phyloP scores from a whole-genome alignment of 2,888 invertebrate genomes.

The Sesia apiformis region DNA sequence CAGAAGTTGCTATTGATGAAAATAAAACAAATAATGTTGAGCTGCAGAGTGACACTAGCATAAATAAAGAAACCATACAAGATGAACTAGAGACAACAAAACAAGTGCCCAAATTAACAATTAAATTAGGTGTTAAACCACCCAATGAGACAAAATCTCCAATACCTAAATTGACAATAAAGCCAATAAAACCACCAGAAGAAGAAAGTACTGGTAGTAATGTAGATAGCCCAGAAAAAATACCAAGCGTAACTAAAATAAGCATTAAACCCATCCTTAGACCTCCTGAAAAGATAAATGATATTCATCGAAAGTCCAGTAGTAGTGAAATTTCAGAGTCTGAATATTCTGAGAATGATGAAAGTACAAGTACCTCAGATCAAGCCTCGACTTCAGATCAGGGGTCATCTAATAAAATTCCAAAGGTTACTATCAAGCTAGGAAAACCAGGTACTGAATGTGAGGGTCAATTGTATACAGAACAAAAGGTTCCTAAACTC shows the following conservation, averaged over 20 bases:
- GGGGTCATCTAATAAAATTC: slow-evolving; percentile 45
- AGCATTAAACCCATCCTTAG: slow-evolving; percentile 67
- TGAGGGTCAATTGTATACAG: slow-evolving; percentile 61
- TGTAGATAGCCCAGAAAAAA: slow-evolving; percentile 33
- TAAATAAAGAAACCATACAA: slow-evolving; percentile 7
- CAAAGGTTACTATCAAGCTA: slow-evolving; percentile 65
- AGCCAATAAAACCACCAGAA: slow-evolving; percentile 37
- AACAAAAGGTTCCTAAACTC: slow-evolving; percentile 58
- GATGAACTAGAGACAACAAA: slow-evolving; percentile 34
- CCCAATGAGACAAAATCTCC: slow-evolving; percentile 50
- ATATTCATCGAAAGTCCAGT: slow-evolving; percentile 61
- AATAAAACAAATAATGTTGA: background rate
- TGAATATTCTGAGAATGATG: slow-evolving; percentile 72
- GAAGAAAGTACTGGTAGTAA: slow-evolving; percentile 17
- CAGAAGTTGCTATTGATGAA: background rate
- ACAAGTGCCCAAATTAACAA: slow-evolving; percentile 68
- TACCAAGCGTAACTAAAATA: slow-evolving; percentile 56
- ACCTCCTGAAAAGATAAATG: slow-evolving; percentile 61
- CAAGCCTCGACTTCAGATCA: slow-evolving; percentile 60
- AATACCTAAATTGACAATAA: slow-evolving; percentile 59
- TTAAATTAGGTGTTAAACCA: slow-evolving; percentile 54
- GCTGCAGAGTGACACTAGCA: slow-evolving; percentile 1
- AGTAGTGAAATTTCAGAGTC: slow-evolving; percentile 71
- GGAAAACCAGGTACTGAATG: slow-evolving; percentile 60
- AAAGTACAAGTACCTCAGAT: slow-evolving; percentile 60